phyloP scores from a whole-genome alignment of 2,113 vertebrate genomes.

The Spea multiplicata region DNA sequence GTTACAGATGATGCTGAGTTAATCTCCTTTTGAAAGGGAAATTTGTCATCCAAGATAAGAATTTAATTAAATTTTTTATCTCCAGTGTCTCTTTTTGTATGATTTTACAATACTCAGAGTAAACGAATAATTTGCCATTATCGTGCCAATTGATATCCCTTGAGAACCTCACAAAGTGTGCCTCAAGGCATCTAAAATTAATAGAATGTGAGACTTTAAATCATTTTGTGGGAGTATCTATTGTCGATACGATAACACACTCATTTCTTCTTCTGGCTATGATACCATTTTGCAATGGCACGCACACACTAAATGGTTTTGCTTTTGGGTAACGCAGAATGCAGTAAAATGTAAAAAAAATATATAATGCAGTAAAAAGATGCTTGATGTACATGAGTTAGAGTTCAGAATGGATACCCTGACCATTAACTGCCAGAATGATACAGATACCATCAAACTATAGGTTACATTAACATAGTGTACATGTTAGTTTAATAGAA shows the following conservation, averaged over 20 bases:
- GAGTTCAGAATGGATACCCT: too few relatives aligned
- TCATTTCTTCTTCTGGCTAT: constrained; percentile 16
- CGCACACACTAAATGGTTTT: not conserved
- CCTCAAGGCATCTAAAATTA: constrained; percentile 51
- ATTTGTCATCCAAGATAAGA: constrained; percentile 61
- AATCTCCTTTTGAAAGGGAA: constrained; percentile 61
- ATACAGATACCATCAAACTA: too few relatives aligned
- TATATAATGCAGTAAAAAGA: too few relatives aligned
- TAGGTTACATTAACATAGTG: too few relatives aligned
- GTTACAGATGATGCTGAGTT: constrained; percentile 58
- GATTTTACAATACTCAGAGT: constrained; percentile 49
- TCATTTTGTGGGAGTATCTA: constrained; percentile 29
- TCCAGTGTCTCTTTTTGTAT: constrained; percentile 48
- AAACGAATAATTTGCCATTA: constrained; percentile 50
- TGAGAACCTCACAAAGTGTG: constrained; percentile 48
- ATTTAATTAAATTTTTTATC: constrained; percentile 68
- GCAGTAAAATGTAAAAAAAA: too few relatives aligned
- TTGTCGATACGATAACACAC: not conserved
- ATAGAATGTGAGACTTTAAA: constrained; percentile 23
- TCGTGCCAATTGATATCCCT: constrained; percentile 49
- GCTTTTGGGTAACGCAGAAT: not conserved
- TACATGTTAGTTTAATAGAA: too few relatives aligned
- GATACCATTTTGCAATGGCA: constrained; percentile 16
- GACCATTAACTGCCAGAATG: too few relatives aligned
- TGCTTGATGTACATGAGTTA: too few relatives aligned